Evolutionary conservation across 2,797 vertebrate species (phyloP), one percentile per base, ranked within the genome.

Genomic region (Fratercula arctica): DNA sequence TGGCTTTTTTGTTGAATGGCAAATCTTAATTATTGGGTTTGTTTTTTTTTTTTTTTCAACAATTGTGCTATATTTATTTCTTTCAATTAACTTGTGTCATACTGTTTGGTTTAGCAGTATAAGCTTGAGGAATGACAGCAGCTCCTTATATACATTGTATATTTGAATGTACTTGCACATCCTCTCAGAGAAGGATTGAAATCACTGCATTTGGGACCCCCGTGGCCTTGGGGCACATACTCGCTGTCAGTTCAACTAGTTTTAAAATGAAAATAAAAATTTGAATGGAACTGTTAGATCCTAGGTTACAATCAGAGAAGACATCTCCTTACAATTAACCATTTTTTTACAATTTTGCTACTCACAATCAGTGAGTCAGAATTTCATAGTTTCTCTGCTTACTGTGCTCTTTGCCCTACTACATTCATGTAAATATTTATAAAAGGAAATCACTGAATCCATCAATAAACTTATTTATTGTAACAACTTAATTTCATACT

Each of bases 111-210:
- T 74, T 63, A 53, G 63, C 70, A 73, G 19, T 26, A 2, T 25
- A 43, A 94, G 54, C 70, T 73, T 14, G 28, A 35, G 70, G 63
- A 73, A 8, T 17, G 59, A 8, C 46, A 74, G 80, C 50, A 89
- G 35, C 46, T 69, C 54, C 43, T 87, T 59, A 3, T 26, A 3
- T 46, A 16, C 3, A 4, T 8, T 0, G 0, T 17, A 11, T 39
- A n/a, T n/a, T 53, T 46, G 72, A 72, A 66, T n/a, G 73, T 59
- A 60, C 43, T 67, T 67, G 25, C 15, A 33, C 59, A 54, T 50
- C n/a, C 16, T 13, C 1, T 14, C 64, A 83, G 59, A 16, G 24
- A 37, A 1, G 12, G 57, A 31, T 84, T 82, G 56, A 31, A 77
- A 46, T 61, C 18, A 9, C 57, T 79, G 41, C 26, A 4, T 74